Conservation (phyloP, 2,797 vertebrate genomes). For the Alosa sapidissima region DNA sequence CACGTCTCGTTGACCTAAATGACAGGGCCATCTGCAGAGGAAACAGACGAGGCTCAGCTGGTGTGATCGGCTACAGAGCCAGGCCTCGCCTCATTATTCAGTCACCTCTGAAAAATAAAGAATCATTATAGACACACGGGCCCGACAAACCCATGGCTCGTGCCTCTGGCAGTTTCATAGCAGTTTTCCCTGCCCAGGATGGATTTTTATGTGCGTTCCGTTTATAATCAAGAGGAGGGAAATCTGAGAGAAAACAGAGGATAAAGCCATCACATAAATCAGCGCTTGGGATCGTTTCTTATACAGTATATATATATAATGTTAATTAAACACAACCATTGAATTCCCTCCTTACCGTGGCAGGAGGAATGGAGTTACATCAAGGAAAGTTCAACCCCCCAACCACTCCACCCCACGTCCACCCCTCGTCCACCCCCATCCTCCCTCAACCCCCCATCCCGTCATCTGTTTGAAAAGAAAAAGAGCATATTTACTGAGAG, state of each 20-base stretch:
- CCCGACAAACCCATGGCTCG: constrained; percentile 34
- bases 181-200: constrained; percentile 43
- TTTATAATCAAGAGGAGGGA: constrained; percentile 13
- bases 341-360: neutral
- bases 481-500: constrained; percentile 44
- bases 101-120: constrained; percentile 67
- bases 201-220: neutral
- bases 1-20: constrained; percentile 66
- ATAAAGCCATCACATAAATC: constrained; percentile 22
- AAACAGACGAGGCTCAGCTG: constrained; percentile 59
- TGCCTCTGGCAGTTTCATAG: constrained; percentile 52
- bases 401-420: neutral
- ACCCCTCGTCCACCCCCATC: neutral
- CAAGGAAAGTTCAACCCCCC: constrained; percentile 20
- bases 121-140: constrained; percentile 60
- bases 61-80: constrained; percentile 59
- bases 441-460: neutral
- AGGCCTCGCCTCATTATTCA: constrained; percentile 65
- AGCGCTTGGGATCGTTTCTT: neutral
- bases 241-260: constrained; percentile 22
- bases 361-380: constrained; percentile 9
- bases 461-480: constrained; percentile 34
- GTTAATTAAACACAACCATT: neutral
- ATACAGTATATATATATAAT: constrained; percentile 3
- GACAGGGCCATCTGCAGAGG: constrained; percentile 71